A percentile compares a stretch with the other conserved stretches of the same genome.
Conservation (phyloP, 2,888 invertebrate genomes). For the Megamerina dolium region DNA sequence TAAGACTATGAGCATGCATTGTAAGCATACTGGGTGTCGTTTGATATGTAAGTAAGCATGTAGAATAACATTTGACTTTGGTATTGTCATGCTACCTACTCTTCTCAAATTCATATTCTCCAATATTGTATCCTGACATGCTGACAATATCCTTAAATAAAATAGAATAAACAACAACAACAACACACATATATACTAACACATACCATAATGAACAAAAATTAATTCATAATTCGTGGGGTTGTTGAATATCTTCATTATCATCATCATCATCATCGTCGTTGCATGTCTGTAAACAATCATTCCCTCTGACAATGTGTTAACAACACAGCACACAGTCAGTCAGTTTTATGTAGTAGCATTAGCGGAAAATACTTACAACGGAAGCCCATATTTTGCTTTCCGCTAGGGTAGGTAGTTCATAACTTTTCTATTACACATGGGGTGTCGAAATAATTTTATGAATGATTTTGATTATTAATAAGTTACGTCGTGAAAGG, state of each 20-base stretch:
- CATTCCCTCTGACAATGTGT: constrained; percentile 22
- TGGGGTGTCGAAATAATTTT: constrained; percentile 40
- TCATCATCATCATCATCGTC: constrained; percentile 10
- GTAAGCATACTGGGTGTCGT: constrained; percentile 12
- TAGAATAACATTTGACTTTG: too few relatives aligned
- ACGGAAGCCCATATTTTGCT: constrained; percentile 10
- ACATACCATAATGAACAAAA: constrained; percentile 49
- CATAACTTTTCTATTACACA: constrained; percentile 2
- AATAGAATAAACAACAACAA: too few relatives aligned
- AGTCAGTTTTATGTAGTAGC: background rate
- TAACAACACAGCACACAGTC: constrained; percentile 21
- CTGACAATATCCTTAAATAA: too few relatives aligned
- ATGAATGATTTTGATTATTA: constrained; percentile 40
- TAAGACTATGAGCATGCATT: too few relatives aligned
- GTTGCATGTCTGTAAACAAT: background rate
- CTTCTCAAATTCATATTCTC: too few relatives aligned
- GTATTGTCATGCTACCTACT: too few relatives aligned
- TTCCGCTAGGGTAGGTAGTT: constrained; percentile 9
- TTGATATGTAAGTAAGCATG: too few relatives aligned
- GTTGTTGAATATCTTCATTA: constrained; percentile 26
- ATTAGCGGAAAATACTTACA: constrained; percentile 5
- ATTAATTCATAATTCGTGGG: constrained; percentile 50
- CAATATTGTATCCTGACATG: too few relatives aligned
- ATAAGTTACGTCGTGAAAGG: constrained; percentile 28
- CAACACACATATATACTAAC: too few relatives aligned